Evolutionary conservation across 2,888 invertebrate genomes (phyloP).

Genomic region (Bellardia bayeri): DNA sequence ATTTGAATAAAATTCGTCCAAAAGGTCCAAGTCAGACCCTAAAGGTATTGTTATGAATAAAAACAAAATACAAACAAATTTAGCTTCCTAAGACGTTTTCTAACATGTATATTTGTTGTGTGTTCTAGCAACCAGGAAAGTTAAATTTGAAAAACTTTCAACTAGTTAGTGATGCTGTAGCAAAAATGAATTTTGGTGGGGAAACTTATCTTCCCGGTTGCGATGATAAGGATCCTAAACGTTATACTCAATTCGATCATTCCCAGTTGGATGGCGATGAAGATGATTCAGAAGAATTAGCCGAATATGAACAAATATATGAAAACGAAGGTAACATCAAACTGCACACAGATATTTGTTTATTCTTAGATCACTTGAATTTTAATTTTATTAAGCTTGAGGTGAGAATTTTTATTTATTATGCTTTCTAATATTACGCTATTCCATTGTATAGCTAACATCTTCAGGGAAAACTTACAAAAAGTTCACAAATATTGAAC

Average conservation of each 20-base stretch:
- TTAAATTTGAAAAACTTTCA: constrained; percentile 95
- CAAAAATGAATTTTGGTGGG: constrained; percentile 88
- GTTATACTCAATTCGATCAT: constrained; percentile 86
- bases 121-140: constrained; percentile 92
- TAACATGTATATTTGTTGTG: constrained; percentile 37
- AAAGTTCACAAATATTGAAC: too few species aligned
- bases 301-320: constrained; percentile 89
- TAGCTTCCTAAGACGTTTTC: background rate
- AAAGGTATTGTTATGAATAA: constrained; percentile 84
- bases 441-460: too few species aligned
- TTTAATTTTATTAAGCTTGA: background rate
- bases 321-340: constrained; percentile 85
- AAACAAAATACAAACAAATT: background rate
- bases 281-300: constrained; percentile 88
- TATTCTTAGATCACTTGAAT: background rate
- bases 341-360: background rate
- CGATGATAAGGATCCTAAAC: constrained; percentile 81
- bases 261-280: constrained; percentile 91
- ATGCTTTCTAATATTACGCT: too few species aligned
- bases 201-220: constrained; percentile 79
- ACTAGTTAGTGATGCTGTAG: constrained; percentile 93
- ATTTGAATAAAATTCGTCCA: constrained; percentile 86
- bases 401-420: too few species aligned
- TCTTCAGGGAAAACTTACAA: too few species aligned
- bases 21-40: constrained; percentile 89